A percentile compares a stretch with the other conserved stretches of the same genome.
These are phyloP conservation scores for Dunckerocampus dactyliophorus DNA, from an alignment of 2,113 vertebrate species.

Conservation along the genomic window DNA sequence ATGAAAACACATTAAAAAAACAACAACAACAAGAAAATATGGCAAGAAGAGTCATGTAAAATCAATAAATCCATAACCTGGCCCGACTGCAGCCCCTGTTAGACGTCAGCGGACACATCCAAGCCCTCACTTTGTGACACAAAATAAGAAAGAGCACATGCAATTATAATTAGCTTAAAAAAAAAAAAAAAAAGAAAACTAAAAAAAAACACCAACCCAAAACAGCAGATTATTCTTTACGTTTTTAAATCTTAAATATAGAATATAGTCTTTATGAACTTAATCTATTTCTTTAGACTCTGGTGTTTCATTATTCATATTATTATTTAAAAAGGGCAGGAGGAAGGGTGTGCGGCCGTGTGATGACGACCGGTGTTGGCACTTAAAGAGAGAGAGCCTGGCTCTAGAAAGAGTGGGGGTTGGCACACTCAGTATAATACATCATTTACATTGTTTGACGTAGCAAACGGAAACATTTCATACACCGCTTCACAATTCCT, in stretches of 20 bases:
- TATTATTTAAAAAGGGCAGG: constrained; percentile 58
- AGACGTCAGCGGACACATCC: constrained; percentile 59
- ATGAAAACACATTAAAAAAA: constrained; percentile 63
- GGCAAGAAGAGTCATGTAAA: constrained; percentile 74
- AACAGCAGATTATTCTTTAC: constrained; percentile 71
- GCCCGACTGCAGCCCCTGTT: constrained; percentile 56
- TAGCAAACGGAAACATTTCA: constrained; percentile 55
- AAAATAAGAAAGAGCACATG: constrained; percentile 76
- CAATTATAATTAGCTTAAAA: constrained; percentile 74
- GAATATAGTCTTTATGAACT: constrained; percentile 70
- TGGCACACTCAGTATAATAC: constrained; percentile 79
- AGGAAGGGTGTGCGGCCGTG: constrained; percentile 19
- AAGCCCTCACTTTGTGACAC: constrained; percentile 68
- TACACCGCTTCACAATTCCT: constrained; percentile 66
- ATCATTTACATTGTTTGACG: constrained; percentile 76
- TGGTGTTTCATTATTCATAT: constrained; percentile 60
- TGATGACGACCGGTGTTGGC: constrained; percentile 68
- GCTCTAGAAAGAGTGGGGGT: constrained; percentile 70
- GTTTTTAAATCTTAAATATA: constrained; percentile 74
- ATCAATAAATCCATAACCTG: constrained; percentile 71
- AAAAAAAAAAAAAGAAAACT: constrained; percentile 6
- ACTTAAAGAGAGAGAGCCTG: constrained; percentile 72
- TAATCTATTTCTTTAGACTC: constrained; percentile 72
- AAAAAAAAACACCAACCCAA: constrained; percentile 20
- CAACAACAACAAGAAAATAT: constrained; percentile 43